Base-by-base conservation (phyloP, 2,888 invertebrate species). In the Arrhopalites spinosus region DNA sequence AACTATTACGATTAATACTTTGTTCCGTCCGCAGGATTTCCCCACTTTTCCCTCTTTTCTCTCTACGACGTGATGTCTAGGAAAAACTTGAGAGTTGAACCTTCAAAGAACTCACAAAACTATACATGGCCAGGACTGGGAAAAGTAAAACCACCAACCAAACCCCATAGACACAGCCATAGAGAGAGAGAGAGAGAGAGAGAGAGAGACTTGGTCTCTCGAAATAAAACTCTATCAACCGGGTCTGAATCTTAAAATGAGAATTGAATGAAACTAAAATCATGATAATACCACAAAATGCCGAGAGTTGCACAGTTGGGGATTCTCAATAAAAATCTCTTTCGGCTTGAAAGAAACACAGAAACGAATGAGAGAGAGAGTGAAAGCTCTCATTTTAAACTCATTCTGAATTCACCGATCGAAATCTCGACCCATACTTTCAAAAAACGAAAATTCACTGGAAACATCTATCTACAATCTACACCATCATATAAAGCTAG, bases 1-100 rank as follows among this genome's bases (percentile, higher is more conserved):
- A 59, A 27, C 25, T 36, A 36, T 59, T 59, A 59, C 59, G 59
- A 59, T 59, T 59, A 59, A 59, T 59, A 59, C 59, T 59, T 59
- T 27, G 59, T 53, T 59, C 59, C 13, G 13, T 25, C 59, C 53
- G n/a, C 53, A n/a, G 1, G n/a, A 50, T n/a, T 50, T 3, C 20
- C 50, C 50, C 20, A 50, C 20, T 50, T 50, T n/a, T 45, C n/a
- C n/a, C 36, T 36, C 36, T 36, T 36, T 36, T 7, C 5, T 36
- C 36, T 36, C 36, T 3, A 36, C 5, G 36, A 36, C 36, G 36
- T 36, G 36, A 36, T 36, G n/a, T n/a, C n/a, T n/a, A n/a, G n/a
- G n/a, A n/a, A n/a, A n/a, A n/a, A n/a, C n/a, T n/a, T n/a, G n/a
- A n/a, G n/a, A n/a, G n/a, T n/a, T n/a, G n/a, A n/a, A n/a, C n/a